Evolutionary conservation across 2,888 invertebrate genomes (phyloP), one percentile per base, ranked within the genome.

Genomic region (Prosopocoilus inquinatus): DNA sequence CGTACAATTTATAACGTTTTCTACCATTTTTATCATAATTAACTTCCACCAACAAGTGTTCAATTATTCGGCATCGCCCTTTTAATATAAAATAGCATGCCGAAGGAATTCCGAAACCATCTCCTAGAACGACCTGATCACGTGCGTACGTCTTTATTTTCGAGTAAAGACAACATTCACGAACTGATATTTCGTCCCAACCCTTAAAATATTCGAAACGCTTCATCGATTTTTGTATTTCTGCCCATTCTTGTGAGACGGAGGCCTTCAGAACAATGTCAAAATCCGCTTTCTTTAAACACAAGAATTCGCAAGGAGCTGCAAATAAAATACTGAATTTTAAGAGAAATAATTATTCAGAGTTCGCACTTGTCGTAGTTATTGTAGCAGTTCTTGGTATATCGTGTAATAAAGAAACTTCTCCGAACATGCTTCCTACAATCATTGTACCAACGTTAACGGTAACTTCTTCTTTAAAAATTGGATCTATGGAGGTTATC

Each of bases 111-210:
- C 82, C 83, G 39, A 73, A 69, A 12, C 80, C 80, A 58, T 82
- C 82, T 0, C 83, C 83, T 9, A 82, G 70, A 2, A 84, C 67
- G 8, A 82, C 84, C 64, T 86, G 83, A 61, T 84, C 81, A 0
- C 75, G 61, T 13, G 75, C 74, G 65, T 78, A 87, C 1, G 79
- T 72, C 67, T 81, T 82, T 68, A 85, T 80, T 74, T 83, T 84
- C 3, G 86, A 83, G 20, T 86, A 77, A 62, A 87, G 84, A 64
- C 86, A 87, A 65, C 86, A 85, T 72, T 87, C 87, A 44, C 84
- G 79, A 49, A 80, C 80, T 0, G 82, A 79, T 1, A 82, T 79
- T 69, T 82, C 81, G 64, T 82, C 81, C 75, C 86, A 82, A 9
- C 78, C 78, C 63, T 84, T 81, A 66, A 88, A 88, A 67, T 87